Conservation (phyloP, 2,888 invertebrate genomes). For the Ctenicera cuprea region DNA sequence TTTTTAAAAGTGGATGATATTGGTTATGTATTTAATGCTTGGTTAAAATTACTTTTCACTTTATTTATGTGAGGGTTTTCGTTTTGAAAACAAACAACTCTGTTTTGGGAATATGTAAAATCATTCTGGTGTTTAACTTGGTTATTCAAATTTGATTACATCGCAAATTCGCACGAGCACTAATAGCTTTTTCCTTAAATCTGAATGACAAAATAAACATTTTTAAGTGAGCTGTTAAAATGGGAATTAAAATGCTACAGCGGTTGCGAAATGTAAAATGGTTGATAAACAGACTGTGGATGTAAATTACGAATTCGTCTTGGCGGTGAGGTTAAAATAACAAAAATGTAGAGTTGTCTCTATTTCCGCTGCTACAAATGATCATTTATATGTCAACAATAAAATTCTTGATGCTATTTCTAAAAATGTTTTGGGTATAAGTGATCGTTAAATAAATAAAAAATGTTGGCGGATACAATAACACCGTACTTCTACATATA, state of each 20-base stretch:
- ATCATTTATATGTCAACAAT: too few relatives aligned
- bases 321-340: too few relatives aligned
- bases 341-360: too few relatives aligned
- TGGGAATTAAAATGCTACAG: conserved; percentile 19
- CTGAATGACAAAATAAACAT: conserved; percentile 20
- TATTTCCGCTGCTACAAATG: too few relatives aligned
- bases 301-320: not conserved
- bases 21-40: too few relatives aligned
- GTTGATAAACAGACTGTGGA: not conserved
- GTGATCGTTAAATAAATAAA: too few relatives aligned
- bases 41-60: not conserved
- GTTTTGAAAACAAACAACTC: not conserved
- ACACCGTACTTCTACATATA: too few relatives aligned
- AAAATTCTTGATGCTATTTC: too few relatives aligned
- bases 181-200: conserved; percentile 9
- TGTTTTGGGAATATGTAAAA: not conserved
- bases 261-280: conserved; percentile 11
- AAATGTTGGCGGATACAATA: too few relatives aligned
- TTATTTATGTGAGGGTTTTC: not conserved
- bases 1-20: not conserved
- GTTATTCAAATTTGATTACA: conserved; percentile 15
- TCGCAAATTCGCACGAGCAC: not conserved
- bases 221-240: conserved; percentile 26
- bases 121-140: not conserved
- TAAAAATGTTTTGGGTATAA: too few relatives aligned